Conservation (phyloP, 2,113 vertebrate species). For the Boleophthalmus pectinirostris region DNA sequence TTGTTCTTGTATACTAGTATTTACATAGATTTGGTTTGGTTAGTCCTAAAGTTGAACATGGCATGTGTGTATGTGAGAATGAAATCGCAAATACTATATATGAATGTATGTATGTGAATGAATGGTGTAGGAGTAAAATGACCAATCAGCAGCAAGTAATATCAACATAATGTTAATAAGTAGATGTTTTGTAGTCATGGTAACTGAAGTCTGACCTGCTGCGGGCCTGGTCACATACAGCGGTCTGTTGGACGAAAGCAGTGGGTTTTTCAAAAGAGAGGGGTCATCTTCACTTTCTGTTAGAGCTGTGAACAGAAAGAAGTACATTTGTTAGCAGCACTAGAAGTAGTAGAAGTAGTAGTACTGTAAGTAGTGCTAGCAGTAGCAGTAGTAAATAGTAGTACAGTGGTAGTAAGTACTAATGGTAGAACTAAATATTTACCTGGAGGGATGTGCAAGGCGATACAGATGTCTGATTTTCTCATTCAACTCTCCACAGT, state of each 20-base stretch:
- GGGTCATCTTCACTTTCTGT: constrained; percentile 86
- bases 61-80: no score
- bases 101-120: no score
- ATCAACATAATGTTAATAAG: no score
- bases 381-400: not conserved
- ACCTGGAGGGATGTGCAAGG: constrained; percentile 94
- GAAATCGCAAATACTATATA: no score
- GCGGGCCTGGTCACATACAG: constrained; percentile 82
- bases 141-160: no score
- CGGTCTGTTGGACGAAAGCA: constrained; percentile 87
- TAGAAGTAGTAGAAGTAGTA: no score
- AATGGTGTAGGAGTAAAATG: no score
- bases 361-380: not conserved
- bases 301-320: constrained; percentile 76
- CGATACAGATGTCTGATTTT: constrained; percentile 90
- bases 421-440: fast-evolving
- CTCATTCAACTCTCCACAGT: constrained; percentile 93
- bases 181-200: not conserved
- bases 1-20: no score
- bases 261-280: constrained; percentile 83
- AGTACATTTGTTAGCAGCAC: not conserved
- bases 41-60: no score
- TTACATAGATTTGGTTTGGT: no score
- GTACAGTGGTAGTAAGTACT: not conserved
- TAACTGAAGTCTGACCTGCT: constrained; percentile 58